Evolutionary conservation across 23 tunicate species (phyloP), one percentile per base, ranked within the genome.

Genomic region (Botrylloides violaceus): DNA sequence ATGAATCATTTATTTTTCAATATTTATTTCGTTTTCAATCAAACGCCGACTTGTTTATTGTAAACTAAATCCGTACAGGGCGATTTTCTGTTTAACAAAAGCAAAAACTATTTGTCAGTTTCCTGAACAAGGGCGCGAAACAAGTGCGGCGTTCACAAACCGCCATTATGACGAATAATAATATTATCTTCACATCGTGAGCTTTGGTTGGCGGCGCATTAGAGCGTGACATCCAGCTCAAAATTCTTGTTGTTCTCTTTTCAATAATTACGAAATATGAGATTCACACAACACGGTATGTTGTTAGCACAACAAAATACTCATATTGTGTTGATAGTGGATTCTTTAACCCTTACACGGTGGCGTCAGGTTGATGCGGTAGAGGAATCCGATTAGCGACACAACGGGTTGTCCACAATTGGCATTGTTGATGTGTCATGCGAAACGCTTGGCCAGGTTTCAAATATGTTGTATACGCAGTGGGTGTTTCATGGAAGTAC

Each of bases 261-360:
- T 30, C 29, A 26, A 26, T 43, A 68, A 68, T 68, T 43, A 68
- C 74, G 74, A 68, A 68, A 68, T 37, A 4, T 36, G 29, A 68
- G 56, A 68, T 43, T 68, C 37, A 37, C 74, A 68, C 57, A 68
- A 68, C 74, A 68, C 61, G 27, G 49, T 56, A 23, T n/a, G 20
- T 43, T 20, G 74, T 68, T 43, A 68, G 26, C 74, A 68, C 61
- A 68, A 68, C 74, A 68, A 68, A 37, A 68, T 37, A 68, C 74
- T 36, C 60, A 68, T 68, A 68, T 68, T 68, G 26, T 68, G 26
- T 43, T 19, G 26, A 37, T 30, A 43, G 26, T 4, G 74, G 4
- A 43, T 20, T 24, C 12, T 43, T 36, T 68, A 32, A 68, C 74
- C 74, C 74, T 36, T 24, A 20, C 26, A 23, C 58, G 56, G 47